These are phyloP conservation scores for Chloebia gouldiae DNA, from an alignment of 2,113 vertebrate species.

Conservation along the genomic window DNA sequence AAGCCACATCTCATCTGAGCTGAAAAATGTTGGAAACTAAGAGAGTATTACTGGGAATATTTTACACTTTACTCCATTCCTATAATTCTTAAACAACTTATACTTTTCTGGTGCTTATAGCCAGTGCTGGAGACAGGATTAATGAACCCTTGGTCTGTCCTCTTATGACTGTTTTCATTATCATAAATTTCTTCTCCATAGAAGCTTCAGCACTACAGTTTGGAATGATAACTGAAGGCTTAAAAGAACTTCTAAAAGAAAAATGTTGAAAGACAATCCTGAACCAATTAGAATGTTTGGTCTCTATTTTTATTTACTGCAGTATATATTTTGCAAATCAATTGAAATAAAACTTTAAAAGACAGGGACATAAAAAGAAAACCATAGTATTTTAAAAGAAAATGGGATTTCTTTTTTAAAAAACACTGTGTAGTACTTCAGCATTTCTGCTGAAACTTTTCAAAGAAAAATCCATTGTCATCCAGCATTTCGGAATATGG, in stretches of 20 bases:
- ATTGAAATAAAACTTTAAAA: not conserved
- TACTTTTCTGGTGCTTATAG: not conserved
- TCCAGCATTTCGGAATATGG: not conserved
- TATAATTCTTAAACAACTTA: not conserved
- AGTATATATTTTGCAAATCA: not conserved
- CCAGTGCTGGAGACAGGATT: not conserved
- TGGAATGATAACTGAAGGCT: not conserved
- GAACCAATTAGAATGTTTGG: not conserved
- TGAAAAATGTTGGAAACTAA: not conserved
- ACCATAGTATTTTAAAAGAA: not conserved
- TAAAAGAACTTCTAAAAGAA: not conserved
- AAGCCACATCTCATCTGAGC: not conserved
- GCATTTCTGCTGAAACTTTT: not conserved
- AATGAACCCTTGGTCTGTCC: not conserved
- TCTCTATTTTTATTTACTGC: not conserved
- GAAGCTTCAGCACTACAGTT: not conserved
- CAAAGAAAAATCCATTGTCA: not conserved
- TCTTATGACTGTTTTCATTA: not conserved
- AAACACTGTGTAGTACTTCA: not conserved
- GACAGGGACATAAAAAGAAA: not conserved
- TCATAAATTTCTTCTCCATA: not conserved
- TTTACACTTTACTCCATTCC: not conserved
- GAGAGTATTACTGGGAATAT: not conserved
- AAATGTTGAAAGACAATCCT: not conserved
- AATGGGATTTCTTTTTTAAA: fast-evolving